Evolutionary conservation across 2,113 vertebrate genomes (phyloP).

Genomic region (Neodontobutis hainanensis): DNA sequence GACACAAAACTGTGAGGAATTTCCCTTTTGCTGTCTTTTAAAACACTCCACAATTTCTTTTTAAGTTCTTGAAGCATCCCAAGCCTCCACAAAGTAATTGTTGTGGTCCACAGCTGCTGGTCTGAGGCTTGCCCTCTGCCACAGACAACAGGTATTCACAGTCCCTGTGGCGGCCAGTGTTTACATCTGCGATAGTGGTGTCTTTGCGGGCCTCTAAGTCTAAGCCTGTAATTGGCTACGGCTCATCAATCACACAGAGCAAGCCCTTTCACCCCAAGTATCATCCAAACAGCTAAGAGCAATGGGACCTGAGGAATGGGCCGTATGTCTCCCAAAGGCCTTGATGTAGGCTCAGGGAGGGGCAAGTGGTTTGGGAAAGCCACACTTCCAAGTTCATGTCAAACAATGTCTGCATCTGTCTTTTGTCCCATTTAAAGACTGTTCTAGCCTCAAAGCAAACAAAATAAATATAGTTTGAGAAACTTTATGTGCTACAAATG

Average conservation of each 20-base stretch:
- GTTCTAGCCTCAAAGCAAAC: slow-evolving; percentile 6
- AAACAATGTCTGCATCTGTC: slow-evolving; percentile 41
- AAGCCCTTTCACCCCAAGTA: slow-evolving; percentile 67
- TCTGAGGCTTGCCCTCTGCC: slow-evolving; percentile 37
- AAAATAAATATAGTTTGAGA: background rate
- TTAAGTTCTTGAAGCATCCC: slow-evolving; percentile 45
- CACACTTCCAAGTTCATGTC: slow-evolving; percentile 54
- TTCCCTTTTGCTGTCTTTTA: slow-evolving; percentile 43
- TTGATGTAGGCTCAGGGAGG: slow-evolving; percentile 56
- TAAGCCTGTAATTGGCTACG: slow-evolving; percentile 81
- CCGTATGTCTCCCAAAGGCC: slow-evolving; percentile 59
- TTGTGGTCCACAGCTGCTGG: slow-evolving; percentile 43
- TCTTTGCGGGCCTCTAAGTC: slow-evolving; percentile 67
- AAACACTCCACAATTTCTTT: slow-evolving; percentile 18
- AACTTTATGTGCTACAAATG: too few species aligned
- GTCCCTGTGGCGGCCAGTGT: slow-evolving; percentile 57
- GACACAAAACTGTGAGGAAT: slow-evolving; percentile 54
- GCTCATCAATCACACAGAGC: slow-evolving; percentile 78
- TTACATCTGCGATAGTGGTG: slow-evolving; percentile 70
- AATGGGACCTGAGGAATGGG: slow-evolving; percentile 64
- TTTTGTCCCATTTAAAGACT: slow-evolving; percentile 49
- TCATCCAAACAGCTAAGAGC: slow-evolving; percentile 70
- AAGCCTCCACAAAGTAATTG: slow-evolving; percentile 37
- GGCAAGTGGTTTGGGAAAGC: slow-evolving; percentile 57
- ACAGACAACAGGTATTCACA: slow-evolving; percentile 71